These are phyloP conservation scores for Tenualosa thibaudeaui DNA, from an alignment of 2,797 vertebrate species.

Conservation along the genomic window DNA sequence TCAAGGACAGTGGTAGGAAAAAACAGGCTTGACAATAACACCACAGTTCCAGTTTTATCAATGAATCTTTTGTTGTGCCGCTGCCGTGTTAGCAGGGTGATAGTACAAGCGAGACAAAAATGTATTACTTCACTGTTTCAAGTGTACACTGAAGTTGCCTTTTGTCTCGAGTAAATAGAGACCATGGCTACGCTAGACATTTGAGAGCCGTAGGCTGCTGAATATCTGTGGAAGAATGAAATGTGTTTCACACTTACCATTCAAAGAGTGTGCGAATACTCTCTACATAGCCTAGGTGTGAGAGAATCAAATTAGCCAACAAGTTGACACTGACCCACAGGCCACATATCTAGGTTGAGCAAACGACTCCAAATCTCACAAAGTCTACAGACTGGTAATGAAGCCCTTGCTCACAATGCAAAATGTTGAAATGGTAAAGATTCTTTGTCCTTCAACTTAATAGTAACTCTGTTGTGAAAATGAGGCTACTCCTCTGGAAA, in stretches of 20 bases:
- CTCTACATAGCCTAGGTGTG: neutral
- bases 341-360: neutral
- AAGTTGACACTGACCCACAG: neutral
- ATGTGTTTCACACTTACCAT: neutral
- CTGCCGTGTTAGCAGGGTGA: constrained; percentile 66
- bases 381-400: neutral
- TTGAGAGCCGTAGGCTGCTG: neutral
- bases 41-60: constrained; percentile 32
- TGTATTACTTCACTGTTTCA: constrained; percentile 70
- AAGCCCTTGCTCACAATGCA: neutral
- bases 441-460: neutral
- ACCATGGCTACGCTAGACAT: constrained; percentile 62
- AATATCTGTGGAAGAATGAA: neutral
- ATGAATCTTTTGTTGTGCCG: constrained; percentile 36
- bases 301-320: neutral
- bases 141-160: constrained; percentile 56
- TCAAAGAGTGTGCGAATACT: neutral
- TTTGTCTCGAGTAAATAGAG: constrained; percentile 54
- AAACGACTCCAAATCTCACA: neutral
- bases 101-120: constrained; percentile 70
- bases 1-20: neutral
- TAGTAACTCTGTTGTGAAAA: neutral
- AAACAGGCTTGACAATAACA: constrained; percentile 24
- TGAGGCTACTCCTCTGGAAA: constrained; percentile 1
- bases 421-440: neutral